phyloP scores from a whole-genome alignment of 2,888 invertebrate species.

The Dicyrtoma fusca region DNA sequence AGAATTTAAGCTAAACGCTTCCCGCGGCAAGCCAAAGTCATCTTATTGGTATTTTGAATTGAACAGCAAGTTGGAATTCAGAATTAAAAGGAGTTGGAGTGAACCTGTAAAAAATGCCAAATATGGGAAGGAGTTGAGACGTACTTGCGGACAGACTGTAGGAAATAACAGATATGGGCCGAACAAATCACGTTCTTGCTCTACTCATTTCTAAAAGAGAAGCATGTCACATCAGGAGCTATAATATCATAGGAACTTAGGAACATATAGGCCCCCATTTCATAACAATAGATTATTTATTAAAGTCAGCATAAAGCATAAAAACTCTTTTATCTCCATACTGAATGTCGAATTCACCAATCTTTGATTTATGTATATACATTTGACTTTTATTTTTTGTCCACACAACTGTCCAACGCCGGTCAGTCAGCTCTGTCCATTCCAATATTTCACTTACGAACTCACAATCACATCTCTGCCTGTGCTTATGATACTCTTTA shows the following conservation, averaged over 20 bases:
- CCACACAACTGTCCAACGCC: background rate
- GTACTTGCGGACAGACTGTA: background rate
- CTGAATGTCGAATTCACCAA: background rate
- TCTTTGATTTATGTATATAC: background rate
- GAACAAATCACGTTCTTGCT: slow-evolving; percentile 19
- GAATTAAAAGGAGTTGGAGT: too few relatives aligned
- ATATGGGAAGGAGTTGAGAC: too few relatives aligned
- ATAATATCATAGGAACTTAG: too few relatives aligned
- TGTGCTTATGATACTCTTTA: too few relatives aligned
- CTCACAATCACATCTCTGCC: background rate
- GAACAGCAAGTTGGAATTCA: too few relatives aligned
- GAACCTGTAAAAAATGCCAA: too few relatives aligned
- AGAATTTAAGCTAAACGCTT: too few relatives aligned
- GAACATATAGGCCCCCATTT: background rate
- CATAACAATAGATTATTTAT: slow-evolving; percentile 22
- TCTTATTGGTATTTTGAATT: too few relatives aligned
- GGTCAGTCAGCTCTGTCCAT: background rate
- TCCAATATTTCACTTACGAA: slow-evolving; percentile 1
- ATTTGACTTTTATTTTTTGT: background rate
- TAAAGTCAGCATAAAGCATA: slow-evolving; percentile 16
- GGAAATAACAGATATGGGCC: slow-evolving; percentile 13
- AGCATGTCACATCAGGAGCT: too few relatives aligned
- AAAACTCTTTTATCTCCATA: background rate
- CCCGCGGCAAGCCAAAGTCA: too few relatives aligned
- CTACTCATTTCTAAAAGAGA: background rate